Conservation (phyloP, 2,113 vertebrate genomes). For the Aix galericulata region DNA sequence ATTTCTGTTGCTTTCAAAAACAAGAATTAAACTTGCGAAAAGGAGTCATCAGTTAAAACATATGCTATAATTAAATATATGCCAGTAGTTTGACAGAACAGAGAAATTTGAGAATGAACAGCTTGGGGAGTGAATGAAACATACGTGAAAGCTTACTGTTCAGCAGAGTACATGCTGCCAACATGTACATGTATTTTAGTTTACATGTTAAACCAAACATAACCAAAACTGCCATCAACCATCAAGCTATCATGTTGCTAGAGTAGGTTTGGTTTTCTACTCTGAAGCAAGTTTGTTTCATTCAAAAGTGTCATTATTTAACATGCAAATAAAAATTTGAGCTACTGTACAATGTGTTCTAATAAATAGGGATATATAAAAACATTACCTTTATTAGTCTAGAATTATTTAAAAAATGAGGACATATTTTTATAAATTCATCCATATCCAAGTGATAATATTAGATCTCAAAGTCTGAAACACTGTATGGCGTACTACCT, state of each 20-base stretch:
- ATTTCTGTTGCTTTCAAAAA: not conserved
- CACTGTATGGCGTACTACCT: not conserved
- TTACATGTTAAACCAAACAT: slow-evolving; percentile 20
- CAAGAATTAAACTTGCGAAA: not conserved
- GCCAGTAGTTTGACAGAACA: not conserved
- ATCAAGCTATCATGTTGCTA: not conserved
- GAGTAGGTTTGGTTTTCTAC: not conserved
- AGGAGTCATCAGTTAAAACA: not conserved
- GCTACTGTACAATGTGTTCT: not conserved
- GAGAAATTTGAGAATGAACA: not conserved
- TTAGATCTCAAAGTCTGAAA: not conserved
- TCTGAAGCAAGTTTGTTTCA: not conserved
- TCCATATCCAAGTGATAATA: not conserved
- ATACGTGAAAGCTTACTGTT: not conserved
- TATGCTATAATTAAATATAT: not conserved
- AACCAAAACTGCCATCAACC: slow-evolving; percentile 27
- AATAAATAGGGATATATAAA: slow-evolving; percentile 8
- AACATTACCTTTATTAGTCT: not conserved
- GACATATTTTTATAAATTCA: not conserved
- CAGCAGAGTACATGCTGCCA: not conserved
- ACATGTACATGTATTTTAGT: not conserved
- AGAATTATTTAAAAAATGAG: not conserved
- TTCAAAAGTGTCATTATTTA: not conserved
- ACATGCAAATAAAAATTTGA: not conserved
- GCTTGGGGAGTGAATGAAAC: not conserved